Evolutionary conservation across 2,888 invertebrate species (phyloP), one percentile per base, ranked within the genome.

Genomic region (Schrankia costaestrigalis): DNA sequence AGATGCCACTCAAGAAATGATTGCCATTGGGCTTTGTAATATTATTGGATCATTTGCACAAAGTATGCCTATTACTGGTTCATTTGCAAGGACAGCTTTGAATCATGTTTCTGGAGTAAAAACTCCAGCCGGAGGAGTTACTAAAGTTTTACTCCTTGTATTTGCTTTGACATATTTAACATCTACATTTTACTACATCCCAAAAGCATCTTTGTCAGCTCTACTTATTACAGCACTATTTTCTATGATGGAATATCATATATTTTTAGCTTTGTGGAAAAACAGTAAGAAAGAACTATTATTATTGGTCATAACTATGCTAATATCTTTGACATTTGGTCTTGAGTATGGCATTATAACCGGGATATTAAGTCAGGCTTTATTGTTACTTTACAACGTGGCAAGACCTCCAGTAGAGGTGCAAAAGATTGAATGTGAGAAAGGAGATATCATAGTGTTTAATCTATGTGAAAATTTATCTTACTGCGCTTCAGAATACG

Each of bases 191-290:
- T 92, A 93, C 58, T 96, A 90, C 66, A 95, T 96, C 57, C 96
- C 96, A 0, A 95, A 95, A 76, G 91, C 97, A 0, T 94, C 95
- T 0, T 83, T 98, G 31, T 94, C 97, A 0, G 95, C 94, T 2
- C 93, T 98, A 26, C 97, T 98, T 41, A 94, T 98, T 38, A 91
- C 93, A 12, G 97, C 97, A 9, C 96, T 98, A 91, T 91, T 95
- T 57, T 92, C 93, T 51, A 94, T 96, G 93, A 90, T 96, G 3
- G 95, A 96, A 54, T 91, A 91, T 17, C 86, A 92, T 8, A 77
- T 83, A 19, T 58, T 83, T 28, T 60, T 67, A 1, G 88, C 93
- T 43, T 89, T 97, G 25, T 97, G 96, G 95, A 90, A 88, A 57
- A 92, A 93, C 3, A 95, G 94, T 78, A 93, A 95, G 85, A 89